Evolutionary conservation across 92 coral and sea anemone genomes (phyloP), one percentile per base, ranked within the genome.

Genomic region (Bergia sp.): DNA sequence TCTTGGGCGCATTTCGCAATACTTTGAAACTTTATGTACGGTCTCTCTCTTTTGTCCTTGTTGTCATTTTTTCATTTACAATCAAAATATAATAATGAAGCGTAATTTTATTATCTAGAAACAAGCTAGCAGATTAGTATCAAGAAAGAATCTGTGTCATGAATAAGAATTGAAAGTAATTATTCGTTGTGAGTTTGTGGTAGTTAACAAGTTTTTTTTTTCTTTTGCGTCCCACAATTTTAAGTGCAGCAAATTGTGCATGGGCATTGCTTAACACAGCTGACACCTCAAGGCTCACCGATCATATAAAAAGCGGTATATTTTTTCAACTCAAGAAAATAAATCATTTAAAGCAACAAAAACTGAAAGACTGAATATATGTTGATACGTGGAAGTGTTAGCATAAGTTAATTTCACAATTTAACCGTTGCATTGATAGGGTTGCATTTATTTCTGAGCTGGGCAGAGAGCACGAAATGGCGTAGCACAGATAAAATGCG

Each of bases 381-480:
- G 53, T 5, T 45, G 16, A 57, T 11, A 61, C 67, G 67, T 61
- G 67, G 67, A 61, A 16, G 23, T 16, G 23, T 61, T 3, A 65
- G 20, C 49, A 65, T 16, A 20, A 38, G 37, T 82, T 40, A 61
- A 41, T 21, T 65, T 20, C 58, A 10, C 76, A 82, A 66, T 83
- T 82, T 43, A 20, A 42, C 44, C 18, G 67, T 44, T 29, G 39
- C 40, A 23, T 67, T 45, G 47, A 71, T n/a, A 42, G 13, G 45
- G 69, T 6, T 84, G 5, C 61, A 44, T 71, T 71, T 8, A 23
- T 16, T 47, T 40, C 11, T 21, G 1, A 44, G 76, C 42, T 82
- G 58, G 67, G 7, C 18, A 42, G 16, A 71, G 86, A 71, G 67
- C 73, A 23, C 45, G 23, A 84, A 45, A 44, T 67, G 37, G 87